phyloP scores from a whole-genome alignment of 1,140 invertebrate genomes.

The Elymnias hypermnestra region DNA sequence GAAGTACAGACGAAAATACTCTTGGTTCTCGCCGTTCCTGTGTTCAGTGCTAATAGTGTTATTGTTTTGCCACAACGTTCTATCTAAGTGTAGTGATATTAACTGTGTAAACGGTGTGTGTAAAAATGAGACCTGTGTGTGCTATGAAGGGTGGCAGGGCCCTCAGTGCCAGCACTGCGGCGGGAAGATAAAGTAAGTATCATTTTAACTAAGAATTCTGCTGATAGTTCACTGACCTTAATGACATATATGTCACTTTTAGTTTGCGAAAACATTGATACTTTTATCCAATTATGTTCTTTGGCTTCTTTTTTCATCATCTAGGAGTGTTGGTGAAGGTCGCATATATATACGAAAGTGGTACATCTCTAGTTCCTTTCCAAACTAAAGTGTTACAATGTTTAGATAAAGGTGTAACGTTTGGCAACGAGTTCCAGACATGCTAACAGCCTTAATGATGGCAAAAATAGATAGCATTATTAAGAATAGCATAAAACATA shows the following conservation, averaged over 20 bases:
- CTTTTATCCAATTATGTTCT: conserved; percentile 69
- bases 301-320: conserved; percentile 62
- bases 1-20: conserved; percentile 86
- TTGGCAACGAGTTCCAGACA: no score
- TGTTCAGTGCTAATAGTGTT: conserved; percentile 74
- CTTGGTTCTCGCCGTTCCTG: conserved; percentile 71
- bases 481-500: no score
- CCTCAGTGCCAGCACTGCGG: conserved; percentile 91
- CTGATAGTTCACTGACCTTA: conserved; percentile 62
- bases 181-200: conserved; percentile 94
- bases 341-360: conserved; percentile 8
- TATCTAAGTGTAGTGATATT: conserved; percentile 73
- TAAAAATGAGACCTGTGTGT: conserved; percentile 90
- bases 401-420: no score
- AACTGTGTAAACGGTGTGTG: conserved; percentile 77
- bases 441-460: no score
- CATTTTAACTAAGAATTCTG: conserved; percentile 23
- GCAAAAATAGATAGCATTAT: no score
- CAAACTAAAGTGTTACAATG: not conserved
- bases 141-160: conserved; percentile 93
- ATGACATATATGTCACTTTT: conserved; percentile 45
- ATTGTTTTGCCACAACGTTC: conserved; percentile 73
- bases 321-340: conserved; percentile 41
- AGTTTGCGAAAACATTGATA: conserved; percentile 53
- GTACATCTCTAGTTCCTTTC: conserved; percentile 4